Evolutionary conservation across 1,140 invertebrate genomes (phyloP), one percentile per base, ranked within the genome.

Genomic region (Pomacea maculata): DNA sequence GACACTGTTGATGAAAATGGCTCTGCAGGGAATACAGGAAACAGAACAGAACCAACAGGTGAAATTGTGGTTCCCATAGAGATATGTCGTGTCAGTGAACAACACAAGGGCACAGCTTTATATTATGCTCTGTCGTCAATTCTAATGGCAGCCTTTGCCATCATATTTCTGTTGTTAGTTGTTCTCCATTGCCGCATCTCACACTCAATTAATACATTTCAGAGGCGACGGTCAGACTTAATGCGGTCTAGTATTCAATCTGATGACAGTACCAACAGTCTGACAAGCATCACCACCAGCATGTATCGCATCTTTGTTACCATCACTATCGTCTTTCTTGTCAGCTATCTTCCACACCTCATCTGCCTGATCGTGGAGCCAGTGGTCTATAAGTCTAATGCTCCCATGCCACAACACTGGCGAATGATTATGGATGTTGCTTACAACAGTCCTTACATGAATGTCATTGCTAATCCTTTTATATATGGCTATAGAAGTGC

Each of bases 341-440:
- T 84, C 34, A 84, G 83, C 65, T 84, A 84, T 67, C 72, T 84
- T 45, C 83, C 83, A 7, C 83, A 84, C 65, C 80, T 84, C 25
- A 55, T 80, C 21, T 75, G 80, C 19, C 70, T 84, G 12, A 79
- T 83, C 34, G 71, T 81, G 54, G 57, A 65, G 25, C 70, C 74
- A 12, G 15, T 29, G 19, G 14, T 84, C 2, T 34, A 68, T n/a
- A n/a, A 29, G 74, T 67, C 76, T 29, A 29, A 15, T 10, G 11
- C 65, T n/a, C 64, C 68, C 34, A 67, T 81, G 34, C 78, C 80
- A 21, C 57, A 79, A 21, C 54, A 25, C 21, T 54, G 61, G 29
- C 61, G 82, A 17, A 52, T 79, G 29, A 2, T 76, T 5, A 34
- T 82, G 64, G 83, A 84, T 12, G 25, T 82, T 54, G 83, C 80